Percentiles rank a stretch among this genome's conserved stretches.
These are phyloP conservation scores for Salpingus planirostris DNA, from an alignment of 2,888 invertebrate genomes.

Conservation along the genomic window DNA sequence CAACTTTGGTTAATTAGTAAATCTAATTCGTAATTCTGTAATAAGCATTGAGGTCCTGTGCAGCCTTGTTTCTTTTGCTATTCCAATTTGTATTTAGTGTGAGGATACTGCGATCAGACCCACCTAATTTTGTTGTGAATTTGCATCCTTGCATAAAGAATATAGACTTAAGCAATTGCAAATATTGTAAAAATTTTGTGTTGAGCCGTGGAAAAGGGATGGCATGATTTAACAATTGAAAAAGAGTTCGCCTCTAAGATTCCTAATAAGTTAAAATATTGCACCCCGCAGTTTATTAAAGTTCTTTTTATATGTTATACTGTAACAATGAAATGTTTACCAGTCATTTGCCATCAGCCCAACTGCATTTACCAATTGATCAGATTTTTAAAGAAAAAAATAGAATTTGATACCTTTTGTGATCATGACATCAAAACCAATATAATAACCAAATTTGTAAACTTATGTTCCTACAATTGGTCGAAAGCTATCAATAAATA, in stretches of 20 bases:
- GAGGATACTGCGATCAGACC: too few relatives aligned
- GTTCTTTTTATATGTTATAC: background rate
- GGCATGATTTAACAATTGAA: constrained; percentile 1
- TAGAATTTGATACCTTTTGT: background rate
- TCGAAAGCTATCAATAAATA: background rate
- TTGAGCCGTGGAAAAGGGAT: background rate
- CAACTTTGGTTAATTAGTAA: too few relatives aligned
- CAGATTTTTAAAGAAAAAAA: background rate
- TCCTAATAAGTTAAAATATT: constrained; percentile 2
- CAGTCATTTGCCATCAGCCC: background rate
- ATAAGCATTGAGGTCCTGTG: too few relatives aligned
- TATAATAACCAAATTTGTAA: background rate
- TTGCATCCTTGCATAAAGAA: background rate
- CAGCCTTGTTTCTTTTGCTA: too few relatives aligned
- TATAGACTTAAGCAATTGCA: background rate
- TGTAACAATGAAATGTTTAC: background rate
- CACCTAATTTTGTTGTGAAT: too few relatives aligned
- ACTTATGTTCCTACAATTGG: background rate
- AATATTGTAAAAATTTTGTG: background rate
- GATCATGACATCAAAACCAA: background rate
- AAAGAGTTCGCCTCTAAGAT: constrained; percentile 1
- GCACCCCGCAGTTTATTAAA: constrained; percentile 1
- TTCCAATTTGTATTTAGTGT: too few relatives aligned
- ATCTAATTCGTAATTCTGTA: too few relatives aligned
- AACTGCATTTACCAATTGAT: background rate